Evolutionary conservation across 2,888 invertebrate genomes (phyloP).

Genomic region (Stictocephala bisonia): DNA sequence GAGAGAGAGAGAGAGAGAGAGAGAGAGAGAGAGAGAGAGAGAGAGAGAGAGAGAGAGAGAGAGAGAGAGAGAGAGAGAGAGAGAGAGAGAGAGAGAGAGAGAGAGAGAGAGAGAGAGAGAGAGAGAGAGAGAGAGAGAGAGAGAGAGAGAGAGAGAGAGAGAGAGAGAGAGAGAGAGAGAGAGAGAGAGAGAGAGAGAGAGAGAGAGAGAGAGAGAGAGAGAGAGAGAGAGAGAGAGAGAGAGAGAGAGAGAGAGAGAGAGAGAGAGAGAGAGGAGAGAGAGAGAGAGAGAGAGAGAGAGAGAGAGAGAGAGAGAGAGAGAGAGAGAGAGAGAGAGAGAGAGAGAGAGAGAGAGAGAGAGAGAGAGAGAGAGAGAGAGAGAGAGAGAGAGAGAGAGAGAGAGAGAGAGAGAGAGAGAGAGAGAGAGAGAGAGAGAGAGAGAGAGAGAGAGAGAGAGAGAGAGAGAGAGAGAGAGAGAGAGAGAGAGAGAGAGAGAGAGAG

Average conservation of each 20-base stretch:
- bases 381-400: not conserved
- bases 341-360: not conserved
- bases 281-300: not conserved
- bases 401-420: not conserved
- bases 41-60: not conserved
- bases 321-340: not conserved
- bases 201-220: not conserved
- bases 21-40: not conserved
- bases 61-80: not conserved
- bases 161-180: not conserved
- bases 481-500: too few relatives aligned
- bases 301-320: not conserved
- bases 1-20: not conserved
- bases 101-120: not conserved
- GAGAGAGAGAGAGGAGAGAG: not conserved
- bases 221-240: not conserved
- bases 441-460: not conserved
- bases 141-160: not conserved
- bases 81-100: not conserved
- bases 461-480: not conserved
- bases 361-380: not conserved
- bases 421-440: not conserved
- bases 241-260: not conserved
- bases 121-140: not conserved
- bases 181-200: not conserved